Base-by-base conservation (phyloP, 2,113 vertebrate species). In the Pluvialis apricaria region DNA sequence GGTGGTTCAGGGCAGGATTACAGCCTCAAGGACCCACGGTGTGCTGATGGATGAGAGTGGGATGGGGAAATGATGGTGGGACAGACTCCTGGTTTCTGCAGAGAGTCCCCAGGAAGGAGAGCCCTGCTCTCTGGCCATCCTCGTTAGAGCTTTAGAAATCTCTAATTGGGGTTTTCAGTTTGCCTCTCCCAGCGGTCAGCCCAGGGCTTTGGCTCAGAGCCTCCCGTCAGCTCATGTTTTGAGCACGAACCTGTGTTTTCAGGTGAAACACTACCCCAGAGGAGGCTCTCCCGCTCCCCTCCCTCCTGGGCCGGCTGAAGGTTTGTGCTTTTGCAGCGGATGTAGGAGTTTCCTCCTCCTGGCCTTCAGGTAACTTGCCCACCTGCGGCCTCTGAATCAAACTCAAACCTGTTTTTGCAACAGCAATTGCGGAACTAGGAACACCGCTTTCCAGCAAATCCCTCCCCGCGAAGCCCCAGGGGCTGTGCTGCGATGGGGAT, bases 341-440 rank as follows among this genome's bases (percentile, higher is more conserved):
- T 94, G 94, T 94, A 90, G 96, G 95, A 95, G 94, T 89, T 96
- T 94, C 91, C 83, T 92, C 76, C 86, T 71, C 82, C 19, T 66
- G 95, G 78, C 89, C 91, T 94, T 88, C 94, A 97, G 96, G 97
- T 96, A 95, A 88, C 93, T 94, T 84, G 83, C 87, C 83, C 96
- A 97, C 96, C 95, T 97, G 96, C 14, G 4, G 72, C 49, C 60
- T 45, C 72, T 15, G 25, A 78, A 51, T 94, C 88, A 78, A 90
- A 89, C 69, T 51, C 57, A 62, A 91, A 91, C 78, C 94, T 91
- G 87, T 70, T 94, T 36, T n/a, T 77, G 78, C 66, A 52, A 11
- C 49, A 21, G 80, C n/a, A 28, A 6, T 29, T 70, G 54, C 22
- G 13, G 94, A 95, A 51, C 93, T 49, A 8, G 93, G 71, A 95